Percentiles rank a stretch among this genome's conserved stretches.
phyloP scores from a whole-genome alignment of 2,888 invertebrate genomes.

The Hyles lineata region DNA sequence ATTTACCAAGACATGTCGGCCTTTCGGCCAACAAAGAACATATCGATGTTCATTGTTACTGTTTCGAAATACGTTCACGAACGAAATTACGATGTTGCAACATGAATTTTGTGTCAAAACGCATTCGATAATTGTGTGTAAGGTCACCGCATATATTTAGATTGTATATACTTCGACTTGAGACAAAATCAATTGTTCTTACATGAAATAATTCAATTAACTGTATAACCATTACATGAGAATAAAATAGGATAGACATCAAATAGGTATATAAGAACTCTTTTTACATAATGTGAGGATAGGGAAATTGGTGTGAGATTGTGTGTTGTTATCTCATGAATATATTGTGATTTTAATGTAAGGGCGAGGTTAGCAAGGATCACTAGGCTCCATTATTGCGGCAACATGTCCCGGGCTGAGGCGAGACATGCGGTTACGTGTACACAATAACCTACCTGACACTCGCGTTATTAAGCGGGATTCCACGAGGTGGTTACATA shows the following conservation, averaged over 20 bases:
- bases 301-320: neutral
- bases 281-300: neutral
- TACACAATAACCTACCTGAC: constrained; percentile 35
- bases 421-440: constrained; percentile 36
- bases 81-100: constrained; percentile 15
- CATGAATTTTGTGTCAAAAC: constrained; percentile 8
- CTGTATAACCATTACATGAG: no score
- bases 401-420: constrained; percentile 33
- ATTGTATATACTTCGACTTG: neutral
- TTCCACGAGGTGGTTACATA: constrained; percentile 26
- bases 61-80: constrained; percentile 1
- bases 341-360: constrained; percentile 4
- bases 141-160: neutral
- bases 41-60: neutral
- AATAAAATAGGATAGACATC: no score
- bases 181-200: no score
- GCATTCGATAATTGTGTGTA: constrained; percentile 14
- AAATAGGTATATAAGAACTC: no score
- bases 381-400: constrained; percentile 23
- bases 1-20: neutral
- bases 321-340: neutral
- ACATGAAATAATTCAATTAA: no score
- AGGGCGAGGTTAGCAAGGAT: constrained; percentile 24
- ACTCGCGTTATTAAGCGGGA: constrained; percentile 34
- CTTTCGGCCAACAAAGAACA: neutral